Conservation (phyloP, 2,797 vertebrate genomes). For the Eulemur mongoz region DNA sequence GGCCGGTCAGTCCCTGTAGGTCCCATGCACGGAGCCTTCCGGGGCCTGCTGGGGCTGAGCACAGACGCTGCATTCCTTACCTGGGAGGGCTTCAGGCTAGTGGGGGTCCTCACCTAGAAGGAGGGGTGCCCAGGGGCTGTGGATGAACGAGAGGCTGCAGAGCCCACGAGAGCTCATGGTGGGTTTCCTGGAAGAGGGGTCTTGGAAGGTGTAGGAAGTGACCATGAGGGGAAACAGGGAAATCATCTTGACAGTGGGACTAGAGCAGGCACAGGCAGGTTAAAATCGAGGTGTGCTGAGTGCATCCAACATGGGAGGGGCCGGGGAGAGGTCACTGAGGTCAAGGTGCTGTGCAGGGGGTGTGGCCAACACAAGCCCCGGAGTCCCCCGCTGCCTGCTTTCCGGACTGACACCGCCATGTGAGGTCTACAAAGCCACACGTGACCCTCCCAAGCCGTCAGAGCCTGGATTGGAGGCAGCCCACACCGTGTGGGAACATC, state of each 20-base stretch:
- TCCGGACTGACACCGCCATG: background rate
- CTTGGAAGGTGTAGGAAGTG: too few relatives aligned
- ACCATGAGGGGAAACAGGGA: too few relatives aligned
- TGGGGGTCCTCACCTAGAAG: rapidly evolving
- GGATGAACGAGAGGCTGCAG: rapidly evolving
- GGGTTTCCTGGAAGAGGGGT: background rate
- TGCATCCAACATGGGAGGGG: rapidly evolving
- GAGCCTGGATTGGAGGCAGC: too few relatives aligned
- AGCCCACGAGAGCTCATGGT: rapidly evolving
- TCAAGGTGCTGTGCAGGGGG: rapidly evolving
- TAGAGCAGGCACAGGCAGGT: rapidly evolving
- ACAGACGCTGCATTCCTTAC: rapidly evolving
- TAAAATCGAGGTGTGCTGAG: background rate
- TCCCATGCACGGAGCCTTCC: rapidly evolving
- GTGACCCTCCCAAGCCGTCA: background rate
- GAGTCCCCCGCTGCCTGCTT: too few relatives aligned
- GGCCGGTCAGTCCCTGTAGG: rapidly evolving
- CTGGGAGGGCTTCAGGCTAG: background rate
- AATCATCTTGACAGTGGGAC: rapidly evolving
- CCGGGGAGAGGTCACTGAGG: rapidly evolving
- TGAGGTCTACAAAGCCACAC: background rate
- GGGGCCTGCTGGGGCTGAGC: background rate
- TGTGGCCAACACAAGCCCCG: rapidly evolving
- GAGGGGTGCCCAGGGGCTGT: rapidly evolving
- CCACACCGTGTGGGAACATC: rapidly evolving